A percentile compares a stretch with the other conserved stretches of the same genome.
phyloP scores from a whole-genome alignment of 2,797 vertebrate species.

The Mormyrus proboscirostris region DNA sequence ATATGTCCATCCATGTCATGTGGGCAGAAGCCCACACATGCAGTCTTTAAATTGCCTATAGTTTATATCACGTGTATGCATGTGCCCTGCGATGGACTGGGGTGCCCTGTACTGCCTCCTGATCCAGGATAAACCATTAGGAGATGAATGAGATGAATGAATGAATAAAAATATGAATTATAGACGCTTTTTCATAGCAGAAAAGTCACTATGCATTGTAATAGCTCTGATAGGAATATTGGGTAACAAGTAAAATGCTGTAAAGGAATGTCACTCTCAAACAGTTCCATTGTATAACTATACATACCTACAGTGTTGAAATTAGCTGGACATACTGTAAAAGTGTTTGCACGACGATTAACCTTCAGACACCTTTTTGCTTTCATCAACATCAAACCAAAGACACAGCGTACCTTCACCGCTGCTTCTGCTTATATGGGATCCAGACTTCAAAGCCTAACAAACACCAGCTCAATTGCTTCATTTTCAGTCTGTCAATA shows the following conservation, averaged over 20 bases:
- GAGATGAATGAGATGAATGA: neutral
- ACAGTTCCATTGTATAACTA: neutral
- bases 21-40: neutral
- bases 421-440: neutral
- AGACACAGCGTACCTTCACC: neutral
- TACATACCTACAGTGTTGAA: neutral
- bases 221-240: neutral
- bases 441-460: neutral
- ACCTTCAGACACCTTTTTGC: neutral
- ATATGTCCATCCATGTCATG: neutral
- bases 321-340: neutral
- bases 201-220: neutral
- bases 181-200: neutral
- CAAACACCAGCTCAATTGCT: neutral
- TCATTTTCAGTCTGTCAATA: neutral
- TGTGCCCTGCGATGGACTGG: neutral
- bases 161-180: neutral
- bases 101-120: neutral
- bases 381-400: neutral
- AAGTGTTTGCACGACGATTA: neutral
- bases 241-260: neutral
- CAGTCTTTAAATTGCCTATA: neutral
- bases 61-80: neutral
- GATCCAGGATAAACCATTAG: neutral
- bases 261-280: neutral